Evolutionary conservation across 2,113 vertebrate genomes (phyloP), one percentile per base, ranked within the genome.

Genomic region (Xiphophorus hellerii): DNA sequence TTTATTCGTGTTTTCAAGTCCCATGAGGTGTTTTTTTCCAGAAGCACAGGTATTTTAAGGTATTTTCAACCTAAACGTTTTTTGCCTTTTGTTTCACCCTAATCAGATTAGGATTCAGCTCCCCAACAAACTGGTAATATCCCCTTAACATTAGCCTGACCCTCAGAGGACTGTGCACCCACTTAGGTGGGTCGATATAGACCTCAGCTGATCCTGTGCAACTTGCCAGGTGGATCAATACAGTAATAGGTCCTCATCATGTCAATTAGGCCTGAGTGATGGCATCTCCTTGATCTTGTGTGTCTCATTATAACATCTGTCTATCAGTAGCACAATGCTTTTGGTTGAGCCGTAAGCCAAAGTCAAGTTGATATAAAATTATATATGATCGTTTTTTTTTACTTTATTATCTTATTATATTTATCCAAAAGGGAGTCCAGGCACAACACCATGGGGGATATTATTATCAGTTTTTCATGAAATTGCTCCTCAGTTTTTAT

Each of bases 41-140:
- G 94, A 95, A 96, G 95, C 95, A 96, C 94, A 96, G 90, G 90
- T 94, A 93, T 81, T 95, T 97, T 97, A 95, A 95, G 96, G 96
- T 97, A 96, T 39, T 48, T 66, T 66, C 63, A 39, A 14, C 48
- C 12, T 25, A 33, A 35, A n/a, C 25, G 33, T 48, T 29, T 13
- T 82, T 61, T 35, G 39, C 22, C 51, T 20, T 80, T 69, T 39
- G 37, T 27, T 74, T 76, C 33, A 75, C 69, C 74, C 76, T 54
- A 77, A 80, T 25, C 66, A 58, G 73, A 86, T 74, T 33, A 28
- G 77, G 75, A 84, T 84, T 76, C 69, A 82, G 79, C 83, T 82
- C 71, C 48, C 62, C 84, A 83, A 88, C 79, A 78, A 89, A 78
- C 67, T 73, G 62, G 79, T 91, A 85, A 91, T 91, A 85, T 84